These are phyloP conservation scores for Pristionchus japonicus DNA, from an alignment of 2,888 invertebrate species.

Conservation along the genomic window DNA sequence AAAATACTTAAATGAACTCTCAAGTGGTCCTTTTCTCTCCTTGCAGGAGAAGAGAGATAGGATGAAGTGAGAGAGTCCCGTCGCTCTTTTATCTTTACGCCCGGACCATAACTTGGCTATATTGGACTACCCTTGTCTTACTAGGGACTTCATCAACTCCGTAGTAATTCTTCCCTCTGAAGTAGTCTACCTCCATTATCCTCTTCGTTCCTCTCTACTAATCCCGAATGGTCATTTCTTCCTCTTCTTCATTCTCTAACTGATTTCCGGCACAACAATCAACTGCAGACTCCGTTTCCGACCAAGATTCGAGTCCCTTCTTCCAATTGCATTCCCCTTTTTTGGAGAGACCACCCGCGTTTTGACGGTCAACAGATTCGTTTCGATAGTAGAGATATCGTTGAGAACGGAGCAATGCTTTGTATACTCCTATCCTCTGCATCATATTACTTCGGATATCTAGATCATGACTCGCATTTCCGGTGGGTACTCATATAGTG, in stretches of 20 bases:
- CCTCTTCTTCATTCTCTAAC: conserved; percentile 20
- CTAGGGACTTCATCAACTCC: background rate
- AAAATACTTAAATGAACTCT: conserved; percentile 38
- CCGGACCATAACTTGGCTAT: background rate
- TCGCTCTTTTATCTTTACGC: conserved; percentile 7
- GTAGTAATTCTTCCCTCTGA: background rate
- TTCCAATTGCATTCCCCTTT: background rate
- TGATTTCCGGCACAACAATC: conserved; percentile 42
- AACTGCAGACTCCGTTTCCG: background rate
- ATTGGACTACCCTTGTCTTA: background rate
- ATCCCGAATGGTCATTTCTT: conserved; percentile 4
- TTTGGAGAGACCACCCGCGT: background rate
- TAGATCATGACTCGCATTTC: background rate
- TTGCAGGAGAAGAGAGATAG: background rate
- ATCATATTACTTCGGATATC: background rate
- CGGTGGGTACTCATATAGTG: background rate
- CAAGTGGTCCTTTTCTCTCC: background rate
- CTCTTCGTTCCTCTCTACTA: background rate
- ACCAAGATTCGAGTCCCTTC: background rate
- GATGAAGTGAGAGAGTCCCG: background rate
- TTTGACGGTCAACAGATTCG: background rate
- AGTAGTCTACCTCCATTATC: background rate
- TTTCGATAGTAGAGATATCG: background rate
- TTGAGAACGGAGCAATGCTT: background rate
- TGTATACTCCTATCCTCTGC: background rate